Base-by-base conservation (phyloP, 1,140 invertebrate genomes). In the Lethrus apterus region DNA sequence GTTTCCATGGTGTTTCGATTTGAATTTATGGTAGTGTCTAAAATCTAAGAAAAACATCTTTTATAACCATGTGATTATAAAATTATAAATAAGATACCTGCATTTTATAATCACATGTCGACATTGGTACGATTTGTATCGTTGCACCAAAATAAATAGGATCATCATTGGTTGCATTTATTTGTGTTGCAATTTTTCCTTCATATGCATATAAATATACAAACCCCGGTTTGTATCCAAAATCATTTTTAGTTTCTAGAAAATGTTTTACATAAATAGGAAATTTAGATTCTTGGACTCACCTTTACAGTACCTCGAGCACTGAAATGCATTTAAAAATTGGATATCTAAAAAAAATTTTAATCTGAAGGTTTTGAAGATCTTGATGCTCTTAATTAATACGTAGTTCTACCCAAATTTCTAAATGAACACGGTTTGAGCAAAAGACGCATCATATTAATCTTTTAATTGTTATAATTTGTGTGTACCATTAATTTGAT, bases 241-340 rank as follows among this genome's bases (percentile, higher is more conserved):
- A 46, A 26, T n/a, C n/a, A 26, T 26, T 26, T 26, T 26, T 26
- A 7, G 23, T 26, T 30, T 19, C 36, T 4, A n/a, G n/a, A 18
- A 10, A 26, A 24, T 47, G 26, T 47, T 47, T 41, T 42, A 29
- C 14, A 38, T 18, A 4, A 19, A 10, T 38, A 4, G 8, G 8
- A 20, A 38, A 15, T 14, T 2, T 2, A 15, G 17, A 19, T 20
- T 18, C 15, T n/a, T 17, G 4, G 9, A 18, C 17, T 2, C 17
- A 44, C 41, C 40, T 47, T 51, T 51, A 30, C 49, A 51, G 29
- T 51, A 51, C 17, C 44, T 44, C 13, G 49, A 45, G 35, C 49
- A 51, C 21, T 42, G 44, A 31, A 47, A 51, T n/a, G 30, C 10
- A 4, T 10, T 10, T 14, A 14, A 14, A 31, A 11, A 14, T 4